Evolutionary conservation across 2,888 invertebrate genomes (phyloP).

Genomic region (Cheilosia urbana): DNA sequence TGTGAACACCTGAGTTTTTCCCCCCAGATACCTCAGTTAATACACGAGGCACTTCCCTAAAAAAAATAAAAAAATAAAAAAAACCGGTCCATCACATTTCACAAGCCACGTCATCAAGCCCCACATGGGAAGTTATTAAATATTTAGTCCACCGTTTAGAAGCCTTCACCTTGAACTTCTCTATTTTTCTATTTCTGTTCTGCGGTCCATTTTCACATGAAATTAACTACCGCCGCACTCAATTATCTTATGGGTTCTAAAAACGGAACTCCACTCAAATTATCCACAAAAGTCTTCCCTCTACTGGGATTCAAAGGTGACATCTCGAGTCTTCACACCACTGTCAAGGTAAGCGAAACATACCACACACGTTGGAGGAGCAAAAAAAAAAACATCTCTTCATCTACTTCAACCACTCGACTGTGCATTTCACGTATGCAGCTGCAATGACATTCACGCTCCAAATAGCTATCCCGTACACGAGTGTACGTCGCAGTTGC

Average conservation of each 20-base stretch:
- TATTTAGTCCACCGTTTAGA: not conserved
- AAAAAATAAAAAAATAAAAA: no score
- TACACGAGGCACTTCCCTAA: no score
- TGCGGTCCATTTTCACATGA: conserved; percentile 5
- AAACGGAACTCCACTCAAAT: conserved; percentile 30
- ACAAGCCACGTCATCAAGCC: not conserved
- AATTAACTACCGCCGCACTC: conserved; percentile 56
- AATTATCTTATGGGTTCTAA: conserved; percentile 41
- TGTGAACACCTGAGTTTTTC: no score
- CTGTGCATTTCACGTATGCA: conserved; percentile 37
- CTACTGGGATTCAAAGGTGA: conserved; percentile 20
- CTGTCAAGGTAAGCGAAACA: conserved; percentile 38
- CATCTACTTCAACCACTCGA: conserved; percentile 53
- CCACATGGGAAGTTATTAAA: not conserved
- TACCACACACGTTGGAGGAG: not conserved
- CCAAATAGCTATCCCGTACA: conserved; percentile 41
- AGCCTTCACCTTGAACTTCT: conserved; percentile 41
- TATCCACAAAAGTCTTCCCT: conserved; percentile 40
- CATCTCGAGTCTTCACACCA: conserved; percentile 25
- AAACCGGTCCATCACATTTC: no score
- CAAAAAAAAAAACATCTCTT: conserved; percentile 13
- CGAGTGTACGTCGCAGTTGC: conserved; percentile 19
- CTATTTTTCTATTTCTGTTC: not conserved
- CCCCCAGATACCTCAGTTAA: no score
- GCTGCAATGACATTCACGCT: conserved; percentile 66